Conservation (phyloP, 1,140 invertebrate species). For the Heliconius himera region DNA sequence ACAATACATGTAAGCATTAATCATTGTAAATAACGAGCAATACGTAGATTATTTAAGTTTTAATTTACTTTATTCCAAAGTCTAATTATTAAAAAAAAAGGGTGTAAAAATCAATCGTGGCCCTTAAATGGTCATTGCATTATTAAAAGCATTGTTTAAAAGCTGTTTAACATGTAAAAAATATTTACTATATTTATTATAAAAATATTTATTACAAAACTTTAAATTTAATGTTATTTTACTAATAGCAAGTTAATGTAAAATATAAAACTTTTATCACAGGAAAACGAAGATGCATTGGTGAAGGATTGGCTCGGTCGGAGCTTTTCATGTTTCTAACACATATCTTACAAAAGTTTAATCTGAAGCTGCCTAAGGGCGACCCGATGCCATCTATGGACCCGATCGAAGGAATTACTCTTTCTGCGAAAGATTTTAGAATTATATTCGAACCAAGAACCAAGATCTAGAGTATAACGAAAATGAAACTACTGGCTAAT, state of each 20-base stretch:
- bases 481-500: background rate
- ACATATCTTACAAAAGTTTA: constrained; percentile 89
- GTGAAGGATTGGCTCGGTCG: constrained; percentile 90
- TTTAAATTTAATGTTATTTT: too few relatives aligned
- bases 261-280: constrained; percentile 12
- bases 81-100: too few relatives aligned
- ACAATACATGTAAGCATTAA: too few relatives aligned
- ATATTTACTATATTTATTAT: background rate
- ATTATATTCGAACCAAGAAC: constrained; percentile 61
- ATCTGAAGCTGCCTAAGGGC: constrained; percentile 84
- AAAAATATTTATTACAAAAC: too few relatives aligned
- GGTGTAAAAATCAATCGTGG: too few relatives aligned
- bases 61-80: too few relatives aligned
- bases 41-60: too few relatives aligned
- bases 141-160: too few relatives aligned
- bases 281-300: constrained; percentile 93
- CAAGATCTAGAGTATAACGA: constrained; percentile 37
- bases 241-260: too few relatives aligned
- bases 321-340: constrained; percentile 92
- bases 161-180: background rate
- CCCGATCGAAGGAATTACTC: constrained; percentile 86
- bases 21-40: too few relatives aligned
- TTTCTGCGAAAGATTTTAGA: constrained; percentile 84
- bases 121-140: too few relatives aligned
- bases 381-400: constrained; percentile 83